Evolutionary conservation across 2,797 vertebrate species (phyloP).

Genomic region (Toxotes lorentzi): DNA sequence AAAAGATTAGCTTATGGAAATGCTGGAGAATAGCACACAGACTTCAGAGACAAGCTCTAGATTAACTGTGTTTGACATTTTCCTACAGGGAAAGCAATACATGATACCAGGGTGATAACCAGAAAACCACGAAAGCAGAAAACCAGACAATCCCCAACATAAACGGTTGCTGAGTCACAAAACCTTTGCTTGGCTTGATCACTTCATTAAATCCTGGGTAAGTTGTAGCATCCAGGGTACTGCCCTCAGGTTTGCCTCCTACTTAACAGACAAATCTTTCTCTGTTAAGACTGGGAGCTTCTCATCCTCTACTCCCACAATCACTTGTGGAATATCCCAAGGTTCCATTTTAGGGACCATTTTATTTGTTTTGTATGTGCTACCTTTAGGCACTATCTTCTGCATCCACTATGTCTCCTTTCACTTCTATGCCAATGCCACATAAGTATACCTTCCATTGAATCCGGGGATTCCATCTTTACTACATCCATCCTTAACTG

Average conservation of each 20-base stretch:
- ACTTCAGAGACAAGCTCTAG: not conserved
- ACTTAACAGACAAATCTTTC: not conserved
- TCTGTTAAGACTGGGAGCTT: not conserved
- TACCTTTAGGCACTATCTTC: not conserved
- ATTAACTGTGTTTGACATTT: conserved; percentile 4
- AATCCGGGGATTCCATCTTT: not conserved
- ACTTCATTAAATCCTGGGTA: not conserved
- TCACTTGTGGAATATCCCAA: not conserved
- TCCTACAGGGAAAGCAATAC: not conserved
- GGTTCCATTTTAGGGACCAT: not conserved
- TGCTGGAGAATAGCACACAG: not conserved
- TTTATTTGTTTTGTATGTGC: not conserved
- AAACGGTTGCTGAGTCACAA: not conserved
- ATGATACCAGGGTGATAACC: not conserved
- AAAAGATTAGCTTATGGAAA: conserved; percentile 18
- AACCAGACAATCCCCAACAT: not conserved
- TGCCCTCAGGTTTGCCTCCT: not conserved
- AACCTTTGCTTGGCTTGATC: not conserved
- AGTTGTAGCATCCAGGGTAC: not conserved
- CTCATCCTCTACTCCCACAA: not conserved
- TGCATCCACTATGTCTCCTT: not conserved
- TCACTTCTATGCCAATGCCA: not conserved
- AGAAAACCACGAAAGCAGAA: not conserved
- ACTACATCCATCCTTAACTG: not conserved
- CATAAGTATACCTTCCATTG: not conserved